Evolutionary conservation across 2,113 vertebrate species (phyloP).

Genomic region (Irena cyanogastra): DNA sequence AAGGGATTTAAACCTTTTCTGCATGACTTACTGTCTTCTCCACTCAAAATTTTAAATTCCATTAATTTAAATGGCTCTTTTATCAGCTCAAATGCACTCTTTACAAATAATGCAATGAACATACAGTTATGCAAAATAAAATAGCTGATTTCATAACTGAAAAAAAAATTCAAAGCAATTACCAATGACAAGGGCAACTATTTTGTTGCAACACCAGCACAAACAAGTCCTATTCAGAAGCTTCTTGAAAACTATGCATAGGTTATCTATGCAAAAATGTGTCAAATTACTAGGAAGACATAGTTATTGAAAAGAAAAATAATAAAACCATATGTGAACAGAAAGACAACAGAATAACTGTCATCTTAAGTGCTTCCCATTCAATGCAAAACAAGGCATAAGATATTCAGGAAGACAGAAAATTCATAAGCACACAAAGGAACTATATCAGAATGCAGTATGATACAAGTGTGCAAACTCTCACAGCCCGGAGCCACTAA

Average conservation of each 20-base stretch:
- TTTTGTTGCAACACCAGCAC: neutral
- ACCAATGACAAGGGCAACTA: neutral
- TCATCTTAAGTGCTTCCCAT: neutral
- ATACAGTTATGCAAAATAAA: neutral
- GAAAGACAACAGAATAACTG: neutral
- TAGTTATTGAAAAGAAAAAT: neutral
- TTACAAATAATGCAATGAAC: neutral
- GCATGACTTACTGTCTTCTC: neutral
- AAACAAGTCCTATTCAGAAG: neutral
- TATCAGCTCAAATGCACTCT: neutral
- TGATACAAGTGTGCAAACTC: neutral
- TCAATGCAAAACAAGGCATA: neutral
- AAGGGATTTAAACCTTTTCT: neutral
- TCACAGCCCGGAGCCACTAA: neutral
- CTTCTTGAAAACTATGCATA: neutral
- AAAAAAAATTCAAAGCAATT: neutral
- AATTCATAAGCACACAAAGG: neutral
- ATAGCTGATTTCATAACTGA: neutral
- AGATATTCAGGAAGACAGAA: neutral
- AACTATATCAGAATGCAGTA: neutral
- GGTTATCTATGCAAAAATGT: neutral
- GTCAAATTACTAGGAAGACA: neutral
- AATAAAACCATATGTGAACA: neutral
- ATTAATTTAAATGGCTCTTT: neutral
- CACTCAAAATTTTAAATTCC: neutral